Evolutionary conservation across 1,140 invertebrate species (phyloP).

Genomic region (Drosophila hydei): DNA sequence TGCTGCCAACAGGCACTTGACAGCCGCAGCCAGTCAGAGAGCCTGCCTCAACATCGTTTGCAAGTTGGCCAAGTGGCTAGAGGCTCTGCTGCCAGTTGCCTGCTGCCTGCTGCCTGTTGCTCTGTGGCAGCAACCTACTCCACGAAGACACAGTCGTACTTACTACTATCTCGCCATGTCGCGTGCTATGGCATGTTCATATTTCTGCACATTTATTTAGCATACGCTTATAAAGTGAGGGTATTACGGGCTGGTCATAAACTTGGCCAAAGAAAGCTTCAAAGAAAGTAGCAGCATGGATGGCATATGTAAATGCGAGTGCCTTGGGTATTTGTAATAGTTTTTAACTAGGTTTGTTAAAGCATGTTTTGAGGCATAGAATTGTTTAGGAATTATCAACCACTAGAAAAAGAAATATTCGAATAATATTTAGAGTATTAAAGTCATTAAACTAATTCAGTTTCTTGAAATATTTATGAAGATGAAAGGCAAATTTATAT

Average conservation of each 20-base stretch:
- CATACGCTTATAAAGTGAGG: conserved; percentile 27
- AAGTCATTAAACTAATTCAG: too few species aligned
- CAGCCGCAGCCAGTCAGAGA: conserved; percentile 52
- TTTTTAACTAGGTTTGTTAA: not conserved
- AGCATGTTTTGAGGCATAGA: not conserved
- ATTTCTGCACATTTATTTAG: conserved; percentile 50
- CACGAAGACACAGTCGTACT: conserved; percentile 41
- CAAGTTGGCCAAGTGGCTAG: conserved; percentile 65
- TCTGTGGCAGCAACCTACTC: conserved; percentile 3
- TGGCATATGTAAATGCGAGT: not conserved
- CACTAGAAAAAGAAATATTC: not conserved
- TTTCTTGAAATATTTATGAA: too few species aligned
- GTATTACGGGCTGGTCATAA: not conserved
- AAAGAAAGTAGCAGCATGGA: not conserved
- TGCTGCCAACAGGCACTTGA: conserved; percentile 66
- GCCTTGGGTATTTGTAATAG: not conserved
- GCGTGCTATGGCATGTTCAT: conserved; percentile 70
- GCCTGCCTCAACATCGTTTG: conserved; percentile 29
- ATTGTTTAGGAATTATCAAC: not conserved
- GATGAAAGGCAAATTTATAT: too few species aligned
- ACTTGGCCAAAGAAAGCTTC: not conserved
- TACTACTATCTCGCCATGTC: conserved; percentile 70
- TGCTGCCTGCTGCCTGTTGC: conserved; percentile 1
- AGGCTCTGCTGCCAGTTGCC: conserved; percentile 46
- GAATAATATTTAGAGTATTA: too few species aligned